Percentiles rank a stretch among this genome's conserved stretches.
Evolutionary conservation across 1,140 invertebrate genomes (phyloP).

Genomic region (Drosophila ambigua): DNA sequence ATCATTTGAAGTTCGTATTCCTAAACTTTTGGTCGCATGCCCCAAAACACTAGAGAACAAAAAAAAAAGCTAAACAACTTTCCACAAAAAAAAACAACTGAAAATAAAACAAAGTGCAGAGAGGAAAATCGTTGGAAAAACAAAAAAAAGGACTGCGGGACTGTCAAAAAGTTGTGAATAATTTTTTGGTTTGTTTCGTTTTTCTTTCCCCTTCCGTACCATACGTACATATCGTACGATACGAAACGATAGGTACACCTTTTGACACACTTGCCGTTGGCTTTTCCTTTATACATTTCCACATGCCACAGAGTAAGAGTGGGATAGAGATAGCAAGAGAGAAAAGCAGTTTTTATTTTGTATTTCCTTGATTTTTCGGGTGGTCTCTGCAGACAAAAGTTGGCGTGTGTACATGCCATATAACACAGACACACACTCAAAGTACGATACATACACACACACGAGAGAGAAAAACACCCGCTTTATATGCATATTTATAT

Average conservation of each 20-base stretch:
- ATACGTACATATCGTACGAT: conserved; percentile 4
- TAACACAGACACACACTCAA: conserved; percentile 27
- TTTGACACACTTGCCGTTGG: conserved; percentile 67
- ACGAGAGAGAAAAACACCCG: conserved; percentile 8
- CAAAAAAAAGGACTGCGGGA: conserved; percentile 25
- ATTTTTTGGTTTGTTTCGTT: conserved; percentile 49
- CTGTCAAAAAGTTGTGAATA: conserved; percentile 63
- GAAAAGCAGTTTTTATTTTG: conserved; percentile 62
- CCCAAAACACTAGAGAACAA: background rate
- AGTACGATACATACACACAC: conserved; percentile 16
- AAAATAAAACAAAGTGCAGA: conserved; percentile 13
- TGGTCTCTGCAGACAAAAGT: conserved; percentile 55
- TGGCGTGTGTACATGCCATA: conserved; percentile 60
- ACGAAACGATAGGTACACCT: conserved; percentile 17
- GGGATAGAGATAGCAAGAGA: conserved; percentile 14
- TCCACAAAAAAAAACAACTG: conserved; percentile 40
- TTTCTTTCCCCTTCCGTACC: conserved; percentile 21
- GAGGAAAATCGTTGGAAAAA: background rate
- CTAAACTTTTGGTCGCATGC: conserved; percentile 22
- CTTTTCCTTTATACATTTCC: conserved; percentile 26
- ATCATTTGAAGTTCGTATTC: conserved; percentile 31
- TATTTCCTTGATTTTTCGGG: conserved; percentile 69
- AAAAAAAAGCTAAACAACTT: conserved; percentile 4
- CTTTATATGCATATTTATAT: conserved; percentile 33
- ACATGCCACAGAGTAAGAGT: conserved; percentile 10